Conservation (phyloP, 2,113 vertebrate genomes). For the Dascyllus trimaculatus region DNA sequence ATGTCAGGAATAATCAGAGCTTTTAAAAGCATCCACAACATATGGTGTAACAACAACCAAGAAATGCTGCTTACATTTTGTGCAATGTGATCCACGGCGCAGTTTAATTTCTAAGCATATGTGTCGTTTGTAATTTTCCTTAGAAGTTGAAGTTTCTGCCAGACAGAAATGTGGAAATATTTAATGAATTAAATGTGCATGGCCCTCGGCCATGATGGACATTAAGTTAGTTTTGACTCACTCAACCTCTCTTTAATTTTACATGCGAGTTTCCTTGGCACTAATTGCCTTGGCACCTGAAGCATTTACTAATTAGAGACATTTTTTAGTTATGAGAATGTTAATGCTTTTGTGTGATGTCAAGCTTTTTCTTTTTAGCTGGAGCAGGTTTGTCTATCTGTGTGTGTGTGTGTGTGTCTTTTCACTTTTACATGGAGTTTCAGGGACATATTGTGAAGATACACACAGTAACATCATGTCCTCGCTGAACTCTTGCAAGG, state of each 20-base stretch:
- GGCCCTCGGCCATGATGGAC: slow-evolving; percentile 17
- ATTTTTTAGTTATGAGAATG: slow-evolving; percentile 38
- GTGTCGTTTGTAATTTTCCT: not conserved
- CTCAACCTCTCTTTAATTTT: slow-evolving; percentile 47
- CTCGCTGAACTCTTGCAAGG: not conserved
- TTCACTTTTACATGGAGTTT: not conserved
- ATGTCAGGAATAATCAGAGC: slow-evolving; percentile 14
- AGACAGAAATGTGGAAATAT: slow-evolving; percentile 19
- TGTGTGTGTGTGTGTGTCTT: slow-evolving; percentile 16
- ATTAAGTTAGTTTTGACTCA: slow-evolving; percentile 36
- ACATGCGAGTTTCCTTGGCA: slow-evolving; percentile 33
- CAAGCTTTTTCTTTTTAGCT: slow-evolving; percentile 17
- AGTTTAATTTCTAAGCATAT: slow-evolving; percentile 9
- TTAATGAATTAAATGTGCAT: slow-evolving; percentile 21
- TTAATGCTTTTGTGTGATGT: slow-evolving; percentile 42
- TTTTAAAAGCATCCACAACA: slow-evolving; percentile 6
- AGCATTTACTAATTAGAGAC: slow-evolving; percentile 56
- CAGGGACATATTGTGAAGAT: not conserved
- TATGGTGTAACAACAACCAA: slow-evolving; percentile 3
- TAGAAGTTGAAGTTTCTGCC: slow-evolving; percentile 13
- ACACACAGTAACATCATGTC: not conserved
- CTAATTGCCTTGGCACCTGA: slow-evolving; percentile 45
- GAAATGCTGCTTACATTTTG: not conserved
- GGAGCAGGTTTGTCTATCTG: slow-evolving; percentile 2
- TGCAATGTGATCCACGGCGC: slow-evolving; percentile 5